Evolutionary conservation across 2,113 vertebrate species (phyloP), one percentile per base, ranked within the genome.

Genomic region (Anas platyrhynchos): DNA sequence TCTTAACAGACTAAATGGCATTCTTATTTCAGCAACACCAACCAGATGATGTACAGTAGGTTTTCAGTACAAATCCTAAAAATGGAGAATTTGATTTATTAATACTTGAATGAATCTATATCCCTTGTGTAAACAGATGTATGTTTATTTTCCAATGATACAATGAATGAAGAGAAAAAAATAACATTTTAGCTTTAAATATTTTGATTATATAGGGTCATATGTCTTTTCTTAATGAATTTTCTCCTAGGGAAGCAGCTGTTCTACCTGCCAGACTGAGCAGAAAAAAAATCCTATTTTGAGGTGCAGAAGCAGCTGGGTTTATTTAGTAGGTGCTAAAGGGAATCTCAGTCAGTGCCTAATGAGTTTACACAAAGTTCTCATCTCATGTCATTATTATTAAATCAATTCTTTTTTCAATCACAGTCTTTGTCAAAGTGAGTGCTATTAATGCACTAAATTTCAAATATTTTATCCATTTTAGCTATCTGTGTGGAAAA

Each of bases 241-340:
- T 93, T 91, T 93, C 34, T 88, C 72, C 44, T 32, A 65, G 50
- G 67, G 31, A 93, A 89, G 22, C 72, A 91, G 62, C 34, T 82
- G 75, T 21, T 86, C 71, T 91, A 93, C 68, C 75, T 80, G 68
- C 66, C 76, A 88, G 55, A 62, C 13, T 58, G 46, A 88, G 32
- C 29, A 76, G 13, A 71, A 27, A 77, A 77, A 94, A 91, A 93
- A 16, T 1, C 38, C 38, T 87, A 25, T 89, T 91, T 76, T 74
- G 83, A 81, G n/a, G 63, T 38, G 15, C 7, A 72, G 79, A 77
- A 77, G 59, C 83, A 94, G n/a, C 67, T 91, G 83, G 27, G 38
- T 80, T 90, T 92, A 18, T 58, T 86, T 69, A 71, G 50, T 32
- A 54, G 46, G 50, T 80, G 85, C 59, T 92, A 90, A 90, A 93